Evolutionary conservation across 2,113 vertebrate genomes (phyloP).

Genomic region (Diadophis punctatus): DNA sequence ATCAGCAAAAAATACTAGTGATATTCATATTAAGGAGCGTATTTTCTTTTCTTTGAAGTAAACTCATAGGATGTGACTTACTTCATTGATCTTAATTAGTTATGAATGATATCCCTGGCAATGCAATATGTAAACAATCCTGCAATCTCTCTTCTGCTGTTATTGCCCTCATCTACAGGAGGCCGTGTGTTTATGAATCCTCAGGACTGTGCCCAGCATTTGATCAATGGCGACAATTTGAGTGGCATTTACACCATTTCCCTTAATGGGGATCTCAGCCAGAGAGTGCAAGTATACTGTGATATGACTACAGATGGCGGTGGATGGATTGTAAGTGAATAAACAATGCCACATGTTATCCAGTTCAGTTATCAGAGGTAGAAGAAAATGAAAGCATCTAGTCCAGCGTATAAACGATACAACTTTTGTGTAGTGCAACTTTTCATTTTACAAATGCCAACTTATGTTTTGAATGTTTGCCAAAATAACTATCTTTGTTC

Average conservation of each 20-base stretch:
- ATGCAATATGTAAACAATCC: neutral
- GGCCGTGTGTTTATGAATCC: constrained; percentile 89
- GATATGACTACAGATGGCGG: constrained; percentile 94
- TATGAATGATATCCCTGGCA: neutral
- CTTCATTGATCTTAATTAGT: neutral
- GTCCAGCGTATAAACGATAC: neutral
- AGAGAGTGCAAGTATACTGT: constrained; percentile 90
- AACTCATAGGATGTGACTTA: neutral
- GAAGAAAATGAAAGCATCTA: neutral
- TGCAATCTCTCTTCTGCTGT: neutral
- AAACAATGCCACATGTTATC: rapidly evolving
- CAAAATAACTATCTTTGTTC: neutral
- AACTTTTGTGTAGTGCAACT: neutral
- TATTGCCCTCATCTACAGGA: constrained; percentile 63
- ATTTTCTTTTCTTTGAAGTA: neutral
- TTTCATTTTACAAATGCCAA: neutral
- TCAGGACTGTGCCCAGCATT: constrained; percentile 94
- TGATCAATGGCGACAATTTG: constrained; percentile 88
- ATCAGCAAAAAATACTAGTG: neutral
- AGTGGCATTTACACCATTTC: constrained; percentile 91
- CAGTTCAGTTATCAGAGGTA: neutral
- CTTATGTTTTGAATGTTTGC: neutral
- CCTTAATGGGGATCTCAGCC: constrained; percentile 85
- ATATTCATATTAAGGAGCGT: neutral
- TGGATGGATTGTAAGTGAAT: constrained; percentile 92